Conservation (phyloP, 1,140 invertebrate species). For the Temnothorax longispinosus region DNA sequence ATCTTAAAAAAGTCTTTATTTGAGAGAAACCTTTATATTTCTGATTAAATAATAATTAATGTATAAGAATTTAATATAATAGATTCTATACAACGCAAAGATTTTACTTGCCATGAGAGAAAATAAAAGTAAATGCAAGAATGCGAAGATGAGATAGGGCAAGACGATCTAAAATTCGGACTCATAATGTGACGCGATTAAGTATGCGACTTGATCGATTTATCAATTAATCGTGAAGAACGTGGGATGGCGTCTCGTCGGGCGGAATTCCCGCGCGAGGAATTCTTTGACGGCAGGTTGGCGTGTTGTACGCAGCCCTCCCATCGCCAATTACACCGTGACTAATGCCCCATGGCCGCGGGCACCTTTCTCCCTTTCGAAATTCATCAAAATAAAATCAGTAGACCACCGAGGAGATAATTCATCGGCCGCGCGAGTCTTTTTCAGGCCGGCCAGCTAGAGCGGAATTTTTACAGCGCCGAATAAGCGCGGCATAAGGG, state of each 20-base stretch:
- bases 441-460: background rate
- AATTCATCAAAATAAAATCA: slow-evolving; percentile 83
- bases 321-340: slow-evolving; percentile 80
- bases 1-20: background rate
- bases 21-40: background rate
- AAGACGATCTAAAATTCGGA: slow-evolving; percentile 11
- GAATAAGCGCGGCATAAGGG: slow-evolving; percentile 17
- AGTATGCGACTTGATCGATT: slow-evolving; percentile 38
- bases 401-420: slow-evolving; percentile 75
- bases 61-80: background rate
- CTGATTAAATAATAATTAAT: background rate
- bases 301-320: slow-evolving; percentile 47
- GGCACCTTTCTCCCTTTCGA: slow-evolving; percentile 78
- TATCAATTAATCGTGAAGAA: slow-evolving; percentile 50
- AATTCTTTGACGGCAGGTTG: slow-evolving; percentile 52
- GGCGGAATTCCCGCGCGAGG: slow-evolving; percentile 27
- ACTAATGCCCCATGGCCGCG: slow-evolving; percentile 80
- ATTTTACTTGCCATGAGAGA: background rate
- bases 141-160: background rate
- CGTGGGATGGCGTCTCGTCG: slow-evolving; percentile 9
- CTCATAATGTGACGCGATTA: slow-evolving; percentile 20
- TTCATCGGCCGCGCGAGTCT: slow-evolving; percentile 67
- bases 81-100: background rate
- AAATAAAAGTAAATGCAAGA: background rate
- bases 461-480: slow-evolving; percentile 60